Evolutionary conservation across 1,140 invertebrate genomes (phyloP), one percentile per base, ranked within the genome.

Genomic region (roundworm (Caenorhabditis elegans)): DNA sequence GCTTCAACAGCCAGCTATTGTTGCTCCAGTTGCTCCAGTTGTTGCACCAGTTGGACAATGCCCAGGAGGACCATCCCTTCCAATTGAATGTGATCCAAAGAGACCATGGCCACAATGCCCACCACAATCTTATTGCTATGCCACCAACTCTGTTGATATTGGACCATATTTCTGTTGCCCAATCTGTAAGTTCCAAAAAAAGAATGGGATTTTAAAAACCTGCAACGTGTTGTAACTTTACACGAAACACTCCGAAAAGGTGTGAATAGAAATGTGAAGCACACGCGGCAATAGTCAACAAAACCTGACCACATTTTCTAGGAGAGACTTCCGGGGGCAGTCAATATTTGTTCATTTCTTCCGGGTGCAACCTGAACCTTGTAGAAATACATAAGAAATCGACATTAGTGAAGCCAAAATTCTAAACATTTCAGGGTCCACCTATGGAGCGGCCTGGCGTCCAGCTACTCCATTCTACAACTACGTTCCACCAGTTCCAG

Each of bases 91-190:
- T 75, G 88, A 89, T 76, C 89, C 88, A n/a, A 89, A 89, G 80
- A 83, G 88, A 11, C 88, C 88, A 19, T 89, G 88, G 88, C 88
- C 88, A 2, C 86, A 88, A 80, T 89, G 88, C 79, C 88, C 88
- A 15, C 88, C 88, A 13, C 88, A 90, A 78, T 89, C 88, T 26
- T 89, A 89, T 78, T 89, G 88, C 82, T 89, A 90, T 76, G 88
- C 88, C 22, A 89, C 88, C 46, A 90, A 90, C 84, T 83, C 85
- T 28, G 88, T 89, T 46, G 89, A 89, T 79, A 89, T 89, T 48
- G 88, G 88, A 36, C 88, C 88, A 17, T 89, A 89, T 77, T 89
- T 89, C 84, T 89, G 88, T 47, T 89, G 88, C 84, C 89, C 89
- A 46, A 83, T 89, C 82, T 89, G 88, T 89, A 80, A 86, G 87